Base-by-base conservation (phyloP, 2,797 vertebrate genomes). In the Gorsachius magnificus region DNA sequence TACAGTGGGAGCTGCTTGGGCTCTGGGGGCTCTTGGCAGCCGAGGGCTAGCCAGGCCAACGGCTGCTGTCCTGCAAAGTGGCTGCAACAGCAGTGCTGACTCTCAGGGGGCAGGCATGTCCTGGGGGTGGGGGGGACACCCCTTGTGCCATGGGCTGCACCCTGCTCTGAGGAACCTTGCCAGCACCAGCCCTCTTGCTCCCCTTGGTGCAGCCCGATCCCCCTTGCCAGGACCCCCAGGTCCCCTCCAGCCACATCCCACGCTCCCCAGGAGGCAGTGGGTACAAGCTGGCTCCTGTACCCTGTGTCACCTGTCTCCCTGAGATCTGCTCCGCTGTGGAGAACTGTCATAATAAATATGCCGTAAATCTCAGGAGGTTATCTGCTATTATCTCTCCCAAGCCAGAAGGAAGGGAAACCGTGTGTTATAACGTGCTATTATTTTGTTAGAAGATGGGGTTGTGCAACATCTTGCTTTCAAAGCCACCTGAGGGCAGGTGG, bases 321-420 rank as follows among this genome's bases (percentile, higher is more conserved):
- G 1, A 15, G 26, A 45, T 31, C 20, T 0, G 0, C 57, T 51
- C 22, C 2, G 18, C 51, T 5, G 0, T 0, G 6, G n/a, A 66
- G 11, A 74, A 14, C 83, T 16, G 5, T 75, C 69, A 26, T 46
- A 51, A 33, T 8, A 77, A 93, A 79, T 2, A 6, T 0, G 0
- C 33, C 6, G 15, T 80, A 82, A 93, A 89, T 87, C 78, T 76
- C 13, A 0, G 77, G 33, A 7, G 3, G 31, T 70, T 78, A 60
- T 72, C 70, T 80, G 48, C 50, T 53, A 24, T 76, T 29, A 38
- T 58, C 20, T 61, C 29, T 83, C 13, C 3, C 0, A 2, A 72
- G 91, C 53, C 89, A 83, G 84, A 50, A 86, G 92, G 82, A 89
- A 95, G 83, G 61, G 87, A 90, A 93, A 71, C 26, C 0, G 1